phyloP scores from a whole-genome alignment of 2,888 invertebrate species.

The Chrysotoxum bicinctum region DNA sequence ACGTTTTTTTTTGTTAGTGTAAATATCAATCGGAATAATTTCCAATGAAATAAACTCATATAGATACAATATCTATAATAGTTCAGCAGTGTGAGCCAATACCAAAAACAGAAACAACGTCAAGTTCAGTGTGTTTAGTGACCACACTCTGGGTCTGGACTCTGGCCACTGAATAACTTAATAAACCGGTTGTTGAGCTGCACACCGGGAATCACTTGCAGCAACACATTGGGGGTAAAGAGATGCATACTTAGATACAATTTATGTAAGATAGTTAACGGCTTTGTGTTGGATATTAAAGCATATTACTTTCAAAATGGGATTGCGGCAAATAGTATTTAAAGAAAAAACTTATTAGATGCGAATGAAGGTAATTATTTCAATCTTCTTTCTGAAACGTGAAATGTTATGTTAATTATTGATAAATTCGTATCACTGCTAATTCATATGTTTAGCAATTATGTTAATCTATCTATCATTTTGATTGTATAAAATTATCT shows the following conservation, averaged over 20 bases:
- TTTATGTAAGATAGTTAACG: constrained; percentile 8
- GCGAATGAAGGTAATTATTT: neutral
- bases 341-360: neutral
- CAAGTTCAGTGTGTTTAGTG: constrained; percentile 28
- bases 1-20: constrained; percentile 27
- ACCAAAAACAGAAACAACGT: constrained; percentile 1
- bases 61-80: constrained; percentile 29
- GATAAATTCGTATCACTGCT: neutral
- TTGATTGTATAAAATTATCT: neutral
- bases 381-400: neutral
- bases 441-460: neutral
- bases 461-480: neutral
- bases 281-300: neutral
- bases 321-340: neutral
- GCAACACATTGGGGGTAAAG: neutral
- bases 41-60: constrained; percentile 14
- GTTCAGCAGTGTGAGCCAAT: neutral
- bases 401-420: neutral
- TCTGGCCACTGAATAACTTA: constrained; percentile 38
- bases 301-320: neutral
- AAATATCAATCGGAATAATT: constrained; percentile 46
- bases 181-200: constrained; percentile 24
- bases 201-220: neutral
- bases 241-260: neutral
- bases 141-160: neutral